Evolutionary conservation across 2,797 vertebrate species (phyloP).

Genomic region (Podargus strigoides): DNA sequence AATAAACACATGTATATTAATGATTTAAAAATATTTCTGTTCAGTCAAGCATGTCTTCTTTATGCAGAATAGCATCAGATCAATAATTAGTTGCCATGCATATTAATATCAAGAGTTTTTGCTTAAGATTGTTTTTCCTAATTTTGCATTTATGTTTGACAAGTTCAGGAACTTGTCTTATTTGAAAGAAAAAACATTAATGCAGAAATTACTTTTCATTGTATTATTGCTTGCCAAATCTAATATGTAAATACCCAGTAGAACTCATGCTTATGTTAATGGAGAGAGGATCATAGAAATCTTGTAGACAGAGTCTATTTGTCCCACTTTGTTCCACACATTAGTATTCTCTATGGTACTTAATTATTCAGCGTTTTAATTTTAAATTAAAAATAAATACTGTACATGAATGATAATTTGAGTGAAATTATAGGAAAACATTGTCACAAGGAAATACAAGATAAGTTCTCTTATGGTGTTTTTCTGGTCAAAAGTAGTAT

Average conservation of each 20-base stretch:
- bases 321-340: slow-evolving; percentile 64
- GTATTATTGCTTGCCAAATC: slow-evolving; percentile 61
- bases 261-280: slow-evolving; percentile 60
- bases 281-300: slow-evolving; percentile 59
- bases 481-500: neutral
- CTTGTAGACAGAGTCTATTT: slow-evolving; percentile 66
- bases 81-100: slow-evolving; percentile 78
- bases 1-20: slow-evolving; percentile 80
- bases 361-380: slow-evolving; percentile 67
- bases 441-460: neutral
- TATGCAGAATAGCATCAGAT: slow-evolving; percentile 74
- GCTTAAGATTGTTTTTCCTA: slow-evolving; percentile 69
- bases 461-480: neutral
- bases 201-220: slow-evolving; percentile 56
- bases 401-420: slow-evolving; percentile 59
- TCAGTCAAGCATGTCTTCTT: slow-evolving; percentile 71
- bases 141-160: slow-evolving; percentile 76
- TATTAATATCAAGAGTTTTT: slow-evolving; percentile 74
- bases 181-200: slow-evolving; percentile 67
- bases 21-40: slow-evolving; percentile 76
- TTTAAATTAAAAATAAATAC: slow-evolving; percentile 71
- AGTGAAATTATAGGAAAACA: slow-evolving; percentile 53
- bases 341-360: slow-evolving; percentile 66
- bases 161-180: slow-evolving; percentile 69
- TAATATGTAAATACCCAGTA: slow-evolving; percentile 65